Evolutionary conservation across 2,888 invertebrate genomes (phyloP).

Genomic region (Pollenia angustigena): DNA sequence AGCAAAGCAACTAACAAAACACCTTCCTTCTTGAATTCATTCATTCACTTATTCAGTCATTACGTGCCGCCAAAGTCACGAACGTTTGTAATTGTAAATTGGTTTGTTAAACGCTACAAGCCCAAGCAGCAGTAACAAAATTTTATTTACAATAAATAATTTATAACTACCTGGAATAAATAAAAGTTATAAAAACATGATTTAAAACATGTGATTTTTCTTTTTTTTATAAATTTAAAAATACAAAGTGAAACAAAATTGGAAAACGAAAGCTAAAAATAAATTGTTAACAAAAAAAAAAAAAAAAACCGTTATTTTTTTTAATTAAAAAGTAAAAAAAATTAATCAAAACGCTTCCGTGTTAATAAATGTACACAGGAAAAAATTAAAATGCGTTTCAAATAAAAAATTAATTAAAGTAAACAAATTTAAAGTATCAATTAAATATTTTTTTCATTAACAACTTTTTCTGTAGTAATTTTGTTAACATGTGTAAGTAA

Average conservation of each 20-base stretch:
- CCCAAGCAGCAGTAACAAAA: background rate
- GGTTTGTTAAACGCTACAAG: constrained; percentile 53
- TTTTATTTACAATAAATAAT: constrained; percentile 46
- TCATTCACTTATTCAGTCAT: constrained; percentile 39
- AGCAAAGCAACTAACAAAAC: background rate
- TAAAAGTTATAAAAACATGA: constrained; percentile 27
- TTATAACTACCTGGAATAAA: constrained; percentile 33
- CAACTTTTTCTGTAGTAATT: no score
- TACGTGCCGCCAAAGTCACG: constrained; percentile 68
- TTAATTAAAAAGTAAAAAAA: background rate
- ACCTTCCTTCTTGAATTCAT: background rate
- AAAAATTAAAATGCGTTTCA: no score
- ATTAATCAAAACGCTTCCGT: constrained; percentile 9
- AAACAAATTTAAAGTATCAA: no score
- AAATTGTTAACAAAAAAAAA: background rate
- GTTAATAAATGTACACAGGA: background rate
- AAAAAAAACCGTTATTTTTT: no score
- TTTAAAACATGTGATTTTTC: constrained; percentile 48
- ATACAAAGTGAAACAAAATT: background rate
- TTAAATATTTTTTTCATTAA: no score
- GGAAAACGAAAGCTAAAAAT: constrained; percentile 3
- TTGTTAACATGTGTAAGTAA: no score
- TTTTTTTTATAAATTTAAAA: constrained; percentile 10
- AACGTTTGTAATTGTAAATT: constrained; percentile 71
- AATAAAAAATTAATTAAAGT: no score